phyloP scores from a whole-genome alignment of 2,797 vertebrate genomes.

The Esox masquinongy region DNA sequence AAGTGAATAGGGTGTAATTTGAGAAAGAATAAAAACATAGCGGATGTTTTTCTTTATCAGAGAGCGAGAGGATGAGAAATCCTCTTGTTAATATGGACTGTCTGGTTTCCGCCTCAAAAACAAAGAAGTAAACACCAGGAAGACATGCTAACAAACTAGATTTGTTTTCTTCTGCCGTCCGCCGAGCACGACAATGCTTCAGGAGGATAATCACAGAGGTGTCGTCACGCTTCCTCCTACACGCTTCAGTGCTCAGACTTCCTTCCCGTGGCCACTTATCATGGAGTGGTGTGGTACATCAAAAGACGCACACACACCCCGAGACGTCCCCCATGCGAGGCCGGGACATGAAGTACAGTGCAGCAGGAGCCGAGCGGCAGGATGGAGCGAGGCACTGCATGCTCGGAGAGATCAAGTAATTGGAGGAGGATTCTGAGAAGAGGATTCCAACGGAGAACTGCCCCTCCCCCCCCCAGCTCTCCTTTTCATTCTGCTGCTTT shows the following conservation, averaged over 20 bases:
- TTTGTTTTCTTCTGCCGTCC: background rate
- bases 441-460: conserved; percentile 53
- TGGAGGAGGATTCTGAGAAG: conserved; percentile 59
- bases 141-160: conserved; percentile 28
- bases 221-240: too few species aligned
- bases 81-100: background rate
- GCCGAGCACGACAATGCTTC: conserved; percentile 53
- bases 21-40: background rate
- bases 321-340: too few species aligned
- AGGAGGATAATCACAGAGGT: background rate
- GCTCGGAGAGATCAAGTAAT: conserved; percentile 62
- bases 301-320: too few species aligned
- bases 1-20: background rate
- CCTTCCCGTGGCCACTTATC: too few species aligned
- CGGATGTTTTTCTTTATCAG: background rate
- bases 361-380: background rate
- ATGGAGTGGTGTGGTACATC: too few species aligned
- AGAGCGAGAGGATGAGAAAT: background rate
- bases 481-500: too few species aligned
- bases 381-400: conserved; percentile 28
- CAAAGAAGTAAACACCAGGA: conserved; percentile 6
- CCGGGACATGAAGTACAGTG: too few species aligned
- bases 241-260: too few species aligned
- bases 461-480: too few species aligned
- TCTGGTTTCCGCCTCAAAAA: conserved; percentile 27